These are phyloP conservation scores for Lithophane semibrunnea DNA, from an alignment of 2,888 invertebrate species.

Conservation along the genomic window DNA sequence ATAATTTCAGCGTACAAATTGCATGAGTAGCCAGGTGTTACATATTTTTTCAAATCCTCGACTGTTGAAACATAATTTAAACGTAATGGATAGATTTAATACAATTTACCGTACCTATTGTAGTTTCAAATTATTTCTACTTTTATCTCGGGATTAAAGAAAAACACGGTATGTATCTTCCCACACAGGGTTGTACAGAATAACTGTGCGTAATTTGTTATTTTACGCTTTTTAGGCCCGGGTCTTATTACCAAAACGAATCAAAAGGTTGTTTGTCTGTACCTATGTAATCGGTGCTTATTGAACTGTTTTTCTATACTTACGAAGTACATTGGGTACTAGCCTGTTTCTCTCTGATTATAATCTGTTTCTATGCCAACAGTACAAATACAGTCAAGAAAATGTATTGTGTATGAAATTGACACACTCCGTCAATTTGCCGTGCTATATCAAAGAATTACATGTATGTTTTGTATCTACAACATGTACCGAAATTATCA, in stretches of 20 bases:
- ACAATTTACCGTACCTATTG: conserved; percentile 32
- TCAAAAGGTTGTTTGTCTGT: background rate
- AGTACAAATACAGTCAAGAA: background rate
- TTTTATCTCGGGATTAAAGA: conserved; percentile 34
- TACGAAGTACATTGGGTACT: background rate
- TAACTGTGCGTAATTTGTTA: background rate
- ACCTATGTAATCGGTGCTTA: background rate
- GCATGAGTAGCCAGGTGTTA: background rate
- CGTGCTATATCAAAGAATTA: background rate
- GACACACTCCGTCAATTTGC: background rate
- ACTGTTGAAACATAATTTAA: conserved; percentile 40
- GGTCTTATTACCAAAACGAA: background rate
- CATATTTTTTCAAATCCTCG: conserved; percentile 21
- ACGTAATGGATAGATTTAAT: conserved; percentile 27
- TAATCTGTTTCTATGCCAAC: background rate
- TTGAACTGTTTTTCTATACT: background rate
- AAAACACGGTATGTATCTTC: conserved; percentile 12
- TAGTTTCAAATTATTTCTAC: conserved; percentile 23
- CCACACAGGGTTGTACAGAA: conserved; percentile 6
- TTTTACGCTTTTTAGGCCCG: background rate
- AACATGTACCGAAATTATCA: no score
- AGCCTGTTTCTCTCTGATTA: background rate
- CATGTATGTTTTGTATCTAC: background rate
- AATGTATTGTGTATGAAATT: background rate
- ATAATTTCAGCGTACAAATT: conserved; percentile 39